Evolutionary conservation across 2,888 invertebrate species (phyloP).

Genomic region (Dusona sp.): DNA sequence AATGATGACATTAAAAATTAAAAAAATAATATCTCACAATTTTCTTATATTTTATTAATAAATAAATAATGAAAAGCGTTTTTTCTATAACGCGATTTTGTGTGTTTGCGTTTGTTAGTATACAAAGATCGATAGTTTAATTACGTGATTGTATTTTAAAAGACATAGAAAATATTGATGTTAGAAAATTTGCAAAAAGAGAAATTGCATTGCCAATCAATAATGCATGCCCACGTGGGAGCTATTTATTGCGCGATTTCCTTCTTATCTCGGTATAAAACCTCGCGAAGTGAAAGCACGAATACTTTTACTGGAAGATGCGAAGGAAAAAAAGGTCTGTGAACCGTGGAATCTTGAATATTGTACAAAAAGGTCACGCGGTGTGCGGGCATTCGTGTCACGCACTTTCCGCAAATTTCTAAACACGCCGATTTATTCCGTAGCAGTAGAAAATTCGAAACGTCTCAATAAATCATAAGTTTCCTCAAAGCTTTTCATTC

Average conservation of each 20-base stretch:
- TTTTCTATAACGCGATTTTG: background rate
- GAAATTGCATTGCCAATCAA: constrained; percentile 36
- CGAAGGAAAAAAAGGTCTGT: constrained; percentile 18
- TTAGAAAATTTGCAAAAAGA: background rate
- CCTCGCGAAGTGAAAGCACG: constrained; percentile 53
- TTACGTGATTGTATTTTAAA: background rate
- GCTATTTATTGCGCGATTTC: background rate
- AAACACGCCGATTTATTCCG: constrained; percentile 24
- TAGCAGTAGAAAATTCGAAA: constrained; percentile 4
- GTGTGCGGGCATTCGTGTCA: constrained; percentile 60
- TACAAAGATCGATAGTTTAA: background rate
- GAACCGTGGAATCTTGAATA: constrained; percentile 15
- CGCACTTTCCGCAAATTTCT: constrained; percentile 59
- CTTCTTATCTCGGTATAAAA: constrained; percentile 31
- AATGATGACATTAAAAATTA: background rate
- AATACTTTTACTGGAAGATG: constrained; percentile 51
- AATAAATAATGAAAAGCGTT: background rate
- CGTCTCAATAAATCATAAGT: background rate
- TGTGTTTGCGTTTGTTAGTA: background rate
- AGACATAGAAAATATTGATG: background rate
- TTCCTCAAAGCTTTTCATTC: background rate
- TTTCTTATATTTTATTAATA: background rate
- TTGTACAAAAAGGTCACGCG: constrained; percentile 55
- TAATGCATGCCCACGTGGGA: constrained; percentile 43
- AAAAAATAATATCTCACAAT: background rate